A percentile compares a stretch with the other conserved stretches of the same genome.
Evolutionary conservation across 2,888 invertebrate species (phyloP).

Genomic region (Neocrepidodera transversa): DNA sequence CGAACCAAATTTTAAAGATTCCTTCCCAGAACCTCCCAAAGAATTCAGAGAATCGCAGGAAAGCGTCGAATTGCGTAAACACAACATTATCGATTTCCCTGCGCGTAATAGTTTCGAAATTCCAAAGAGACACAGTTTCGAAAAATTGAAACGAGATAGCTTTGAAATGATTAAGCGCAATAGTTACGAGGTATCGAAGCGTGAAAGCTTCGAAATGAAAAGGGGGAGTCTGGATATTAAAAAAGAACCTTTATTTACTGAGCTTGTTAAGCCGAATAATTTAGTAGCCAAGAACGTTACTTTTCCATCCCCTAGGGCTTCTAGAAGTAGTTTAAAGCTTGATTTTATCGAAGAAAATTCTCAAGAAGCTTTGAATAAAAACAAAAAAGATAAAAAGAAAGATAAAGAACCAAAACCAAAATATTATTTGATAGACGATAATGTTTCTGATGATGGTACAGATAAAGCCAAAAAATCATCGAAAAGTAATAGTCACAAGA

Average conservation of each 20-base stretch:
- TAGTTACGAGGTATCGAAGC: slow-evolving; percentile 32
- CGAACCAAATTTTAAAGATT: slow-evolving; percentile 50
- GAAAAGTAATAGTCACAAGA: slow-evolving; percentile 48
- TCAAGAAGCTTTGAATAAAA: slow-evolving; percentile 32
- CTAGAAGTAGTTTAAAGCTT: slow-evolving; percentile 23
- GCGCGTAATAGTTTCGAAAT: slow-evolving; percentile 12
- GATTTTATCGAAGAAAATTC: slow-evolving; percentile 28
- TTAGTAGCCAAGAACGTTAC: slow-evolving; percentile 18
- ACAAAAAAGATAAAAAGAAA: slow-evolving; percentile 55
- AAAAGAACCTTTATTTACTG: slow-evolving; percentile 28
- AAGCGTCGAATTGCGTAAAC: slow-evolving; percentile 14
- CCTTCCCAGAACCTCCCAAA: slow-evolving; percentile 7
- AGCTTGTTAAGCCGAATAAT: slow-evolving; percentile 27
- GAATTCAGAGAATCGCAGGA: slow-evolving; percentile 12
- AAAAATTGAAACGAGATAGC: slow-evolving; percentile 5
- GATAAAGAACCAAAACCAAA: slow-evolving; percentile 60
- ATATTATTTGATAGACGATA: slow-evolving; percentile 63
- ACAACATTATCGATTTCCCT: slow-evolving; percentile 3
- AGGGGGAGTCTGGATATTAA: slow-evolving; percentile 36
- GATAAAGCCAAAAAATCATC: slow-evolving; percentile 51
- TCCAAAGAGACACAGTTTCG: slow-evolving; percentile 16
- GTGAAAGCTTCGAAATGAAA: slow-evolving; percentile 43
- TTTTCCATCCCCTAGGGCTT: slow-evolving; percentile 15
- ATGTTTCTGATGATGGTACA: slow-evolving; percentile 55
- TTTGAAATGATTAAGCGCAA: slow-evolving; percentile 18